Evolutionary conservation across 2,797 vertebrate species (phyloP).

Genomic region (Vipera ursinii): DNA sequence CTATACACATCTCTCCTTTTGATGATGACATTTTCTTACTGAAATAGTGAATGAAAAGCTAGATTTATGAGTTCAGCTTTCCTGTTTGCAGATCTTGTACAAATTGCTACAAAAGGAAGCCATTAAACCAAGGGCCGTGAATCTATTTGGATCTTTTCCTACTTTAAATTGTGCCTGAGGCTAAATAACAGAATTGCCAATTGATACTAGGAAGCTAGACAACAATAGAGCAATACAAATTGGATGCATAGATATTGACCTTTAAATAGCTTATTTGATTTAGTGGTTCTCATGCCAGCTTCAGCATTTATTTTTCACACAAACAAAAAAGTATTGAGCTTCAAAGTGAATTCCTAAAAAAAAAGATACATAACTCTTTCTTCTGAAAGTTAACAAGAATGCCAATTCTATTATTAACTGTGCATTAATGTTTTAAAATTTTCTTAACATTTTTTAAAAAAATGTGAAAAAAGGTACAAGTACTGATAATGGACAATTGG

Average conservation of each 20-base stretch:
- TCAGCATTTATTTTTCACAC: background rate
- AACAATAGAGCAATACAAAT: slow-evolving; percentile 8
- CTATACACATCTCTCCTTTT: background rate
- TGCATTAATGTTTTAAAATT: background rate
- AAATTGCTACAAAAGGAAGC: slow-evolving; percentile 55
- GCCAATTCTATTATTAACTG: background rate
- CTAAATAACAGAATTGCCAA: slow-evolving; percentile 45
- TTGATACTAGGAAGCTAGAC: slow-evolving; percentile 22
- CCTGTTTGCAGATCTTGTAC: slow-evolving; percentile 33
- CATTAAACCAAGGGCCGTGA: slow-evolving; percentile 50
- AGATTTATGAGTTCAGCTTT: slow-evolving; percentile 40
- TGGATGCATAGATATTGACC: background rate
- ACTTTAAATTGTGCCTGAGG: slow-evolving; percentile 46
- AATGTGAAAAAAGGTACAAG: background rate
- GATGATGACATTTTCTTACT: background rate
- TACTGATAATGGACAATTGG: background rate
- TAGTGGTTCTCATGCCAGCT: background rate
- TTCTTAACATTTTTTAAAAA: background rate
- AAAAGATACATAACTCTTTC: background rate
- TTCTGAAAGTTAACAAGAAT: slow-evolving; percentile 3
- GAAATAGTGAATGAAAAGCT: background rate
- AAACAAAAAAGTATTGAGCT: background rate
- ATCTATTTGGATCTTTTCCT: slow-evolving; percentile 36
- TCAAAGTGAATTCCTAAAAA: background rate
- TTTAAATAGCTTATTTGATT: slow-evolving; percentile 37